phyloP scores from a whole-genome alignment of 2,888 invertebrate genomes.

The Anaspis maculata region DNA sequence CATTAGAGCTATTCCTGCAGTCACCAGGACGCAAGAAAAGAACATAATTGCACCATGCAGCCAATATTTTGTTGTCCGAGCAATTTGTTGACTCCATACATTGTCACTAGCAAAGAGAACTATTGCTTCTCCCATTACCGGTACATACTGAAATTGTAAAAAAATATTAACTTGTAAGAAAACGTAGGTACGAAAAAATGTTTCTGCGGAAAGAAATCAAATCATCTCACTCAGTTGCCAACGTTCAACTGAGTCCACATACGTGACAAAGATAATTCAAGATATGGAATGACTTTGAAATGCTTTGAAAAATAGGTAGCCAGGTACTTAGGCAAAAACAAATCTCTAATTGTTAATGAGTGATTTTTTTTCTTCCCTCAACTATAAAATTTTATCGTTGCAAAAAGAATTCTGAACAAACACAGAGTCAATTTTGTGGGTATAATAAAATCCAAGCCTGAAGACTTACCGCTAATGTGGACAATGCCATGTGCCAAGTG shows the following conservation, averaged over 20 bases:
- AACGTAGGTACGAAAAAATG: no score
- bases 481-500: constrained; percentile 27
- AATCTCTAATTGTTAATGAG: no score
- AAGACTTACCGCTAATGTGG: constrained; percentile 28
- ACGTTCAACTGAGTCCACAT: no score
- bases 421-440: constrained; percentile 2
- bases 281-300: no score
- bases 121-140: constrained; percentile 29
- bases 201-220: no score
- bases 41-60: constrained; percentile 24
- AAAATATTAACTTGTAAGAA: no score
- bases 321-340: constrained; percentile 10
- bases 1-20: constrained; percentile 23
- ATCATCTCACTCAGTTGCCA: no score
- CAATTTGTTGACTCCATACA: constrained; percentile 21
- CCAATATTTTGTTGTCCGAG: constrained; percentile 22
- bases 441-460: constrained; percentile 1
- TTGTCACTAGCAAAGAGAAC: constrained; percentile 27
- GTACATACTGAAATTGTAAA: constrained; percentile 30
- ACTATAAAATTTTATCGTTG: no score
- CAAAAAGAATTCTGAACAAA: no score
- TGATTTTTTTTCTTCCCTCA: no score
- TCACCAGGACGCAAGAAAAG: constrained; percentile 18
- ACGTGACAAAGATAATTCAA: no score
- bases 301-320: no score